Conservation (phyloP, 1,140 invertebrate species). For the Drosophila takahashii region DNA sequence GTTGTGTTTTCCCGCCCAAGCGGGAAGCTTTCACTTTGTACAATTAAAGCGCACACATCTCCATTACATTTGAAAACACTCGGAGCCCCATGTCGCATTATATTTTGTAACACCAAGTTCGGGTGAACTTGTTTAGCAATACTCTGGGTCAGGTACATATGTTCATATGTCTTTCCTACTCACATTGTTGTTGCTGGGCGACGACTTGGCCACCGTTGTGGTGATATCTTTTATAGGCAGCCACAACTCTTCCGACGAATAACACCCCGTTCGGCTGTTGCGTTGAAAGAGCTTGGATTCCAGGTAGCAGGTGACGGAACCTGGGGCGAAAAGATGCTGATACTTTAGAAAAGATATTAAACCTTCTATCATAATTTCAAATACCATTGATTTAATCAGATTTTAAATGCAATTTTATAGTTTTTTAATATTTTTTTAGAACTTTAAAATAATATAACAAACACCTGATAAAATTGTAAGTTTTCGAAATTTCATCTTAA, state of each 20-base stretch:
- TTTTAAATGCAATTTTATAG: too few species aligned
- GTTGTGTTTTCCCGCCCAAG: constrained; percentile 32
- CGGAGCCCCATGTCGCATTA: constrained; percentile 20
- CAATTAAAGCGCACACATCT: constrained; percentile 46
- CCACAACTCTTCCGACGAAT: constrained; percentile 91
- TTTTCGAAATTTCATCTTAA: too few species aligned
- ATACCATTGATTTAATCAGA: too few species aligned
- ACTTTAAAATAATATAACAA: too few species aligned
- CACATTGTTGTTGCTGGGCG: constrained; percentile 69
- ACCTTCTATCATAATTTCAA: too few species aligned
- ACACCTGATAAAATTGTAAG: too few species aligned
- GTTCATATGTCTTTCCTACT: constrained; percentile 32
- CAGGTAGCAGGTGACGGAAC: constrained; percentile 90
- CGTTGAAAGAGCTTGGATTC: constrained; percentile 89
- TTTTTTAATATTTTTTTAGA: too few species aligned
- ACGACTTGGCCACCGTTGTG: constrained; percentile 68
- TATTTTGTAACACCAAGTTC: constrained; percentile 46
- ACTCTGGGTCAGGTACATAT: constrained; percentile 32
- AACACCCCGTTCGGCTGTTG: constrained; percentile 87
- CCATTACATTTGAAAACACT: constrained; percentile 46
- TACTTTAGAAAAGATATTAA: not conserved
- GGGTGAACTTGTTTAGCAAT: constrained; percentile 49
- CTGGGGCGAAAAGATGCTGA: constrained; percentile 56
- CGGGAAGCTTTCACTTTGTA: constrained; percentile 52
- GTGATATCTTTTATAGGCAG: constrained; percentile 89